phyloP scores from a whole-genome alignment of 2,113 vertebrate genomes.

The Chloebia gouldiae region DNA sequence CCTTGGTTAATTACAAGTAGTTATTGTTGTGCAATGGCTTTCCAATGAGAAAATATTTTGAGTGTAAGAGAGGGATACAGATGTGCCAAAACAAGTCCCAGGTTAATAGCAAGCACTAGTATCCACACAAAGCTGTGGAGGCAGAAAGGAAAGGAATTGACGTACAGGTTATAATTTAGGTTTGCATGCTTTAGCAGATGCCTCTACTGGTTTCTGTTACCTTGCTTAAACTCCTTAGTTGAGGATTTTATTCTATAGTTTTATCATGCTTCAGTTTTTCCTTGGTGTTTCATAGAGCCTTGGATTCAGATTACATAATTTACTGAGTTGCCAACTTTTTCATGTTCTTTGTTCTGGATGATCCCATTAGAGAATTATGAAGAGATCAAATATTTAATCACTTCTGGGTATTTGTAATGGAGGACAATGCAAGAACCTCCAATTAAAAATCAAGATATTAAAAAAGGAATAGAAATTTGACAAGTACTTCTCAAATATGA shows the following conservation, averaged over 20 bases:
- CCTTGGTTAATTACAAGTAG: not conserved
- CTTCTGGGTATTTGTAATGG: not conserved
- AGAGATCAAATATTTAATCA: not conserved
- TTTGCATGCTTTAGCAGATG: not conserved
- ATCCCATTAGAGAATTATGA: not conserved
- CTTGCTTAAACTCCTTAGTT: not conserved
- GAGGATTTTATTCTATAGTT: not conserved
- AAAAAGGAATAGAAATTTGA: not conserved
- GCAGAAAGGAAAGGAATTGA: not conserved
- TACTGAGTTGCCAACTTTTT: not conserved
- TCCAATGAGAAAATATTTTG: not conserved
- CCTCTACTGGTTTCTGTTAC: not conserved
- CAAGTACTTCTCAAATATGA: not conserved
- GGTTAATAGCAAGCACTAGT: rapidly evolving
- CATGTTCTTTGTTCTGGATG: not conserved
- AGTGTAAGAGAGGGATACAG: not conserved
- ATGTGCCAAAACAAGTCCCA: not conserved
- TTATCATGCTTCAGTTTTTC: not conserved
- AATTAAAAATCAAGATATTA: not conserved
- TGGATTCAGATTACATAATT: not conserved
- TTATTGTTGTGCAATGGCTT: not conserved
- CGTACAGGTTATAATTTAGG: not conserved
- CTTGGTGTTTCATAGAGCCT: not conserved
- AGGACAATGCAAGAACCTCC: not conserved
- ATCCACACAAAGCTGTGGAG: not conserved